A percentile compares a stretch with the other conserved stretches of the same genome.
phyloP scores from a whole-genome alignment of 2,797 vertebrate species.

The Trachurus trachurus region DNA sequence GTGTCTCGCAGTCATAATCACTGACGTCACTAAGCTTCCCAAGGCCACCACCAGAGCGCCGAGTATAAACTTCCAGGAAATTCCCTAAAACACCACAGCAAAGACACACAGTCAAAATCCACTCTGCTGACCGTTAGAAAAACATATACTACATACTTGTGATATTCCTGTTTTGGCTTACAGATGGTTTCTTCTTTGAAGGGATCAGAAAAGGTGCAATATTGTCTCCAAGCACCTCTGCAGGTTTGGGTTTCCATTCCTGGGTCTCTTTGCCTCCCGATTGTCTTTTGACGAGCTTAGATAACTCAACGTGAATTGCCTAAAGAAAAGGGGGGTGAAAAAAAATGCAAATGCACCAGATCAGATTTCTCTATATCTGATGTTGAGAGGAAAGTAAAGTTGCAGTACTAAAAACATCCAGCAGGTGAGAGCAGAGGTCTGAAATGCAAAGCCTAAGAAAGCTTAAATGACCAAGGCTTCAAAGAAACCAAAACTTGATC shows the following conservation, averaged over 20 bases:
- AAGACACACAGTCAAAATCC: conserved; percentile 23
- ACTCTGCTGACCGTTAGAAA: not conserved
- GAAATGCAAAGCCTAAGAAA: not conserved
- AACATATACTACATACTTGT: not conserved
- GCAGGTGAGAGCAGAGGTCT: conserved; percentile 75
- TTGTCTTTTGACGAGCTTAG: conserved; percentile 86
- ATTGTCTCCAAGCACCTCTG: conserved; percentile 76
- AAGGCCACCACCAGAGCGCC: conserved; percentile 86
- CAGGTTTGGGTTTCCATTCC: conserved; percentile 76
- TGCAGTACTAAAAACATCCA: conserved; percentile 69
- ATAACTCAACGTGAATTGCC: conserved; percentile 89
- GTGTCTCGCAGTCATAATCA: conserved; percentile 85
- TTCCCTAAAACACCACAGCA: conserved; percentile 79
- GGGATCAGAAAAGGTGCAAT: conserved; percentile 76
- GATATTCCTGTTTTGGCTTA: conserved; percentile 63
- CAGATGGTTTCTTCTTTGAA: conserved; percentile 74
- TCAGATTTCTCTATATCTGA: not conserved
- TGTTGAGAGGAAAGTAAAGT: not conserved
- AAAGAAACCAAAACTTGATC: not conserved
- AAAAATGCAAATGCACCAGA: not conserved
- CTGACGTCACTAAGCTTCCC: conserved; percentile 84
- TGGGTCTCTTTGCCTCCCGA: conserved; percentile 72
- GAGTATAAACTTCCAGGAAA: conserved; percentile 86
- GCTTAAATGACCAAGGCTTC: not conserved
- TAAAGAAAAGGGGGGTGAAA: conserved; percentile 45